A percentile compares a stretch with the other conserved stretches of the same genome.
Conservation (phyloP, 2,888 invertebrate species). For the Meliscaeva auricollis region DNA sequence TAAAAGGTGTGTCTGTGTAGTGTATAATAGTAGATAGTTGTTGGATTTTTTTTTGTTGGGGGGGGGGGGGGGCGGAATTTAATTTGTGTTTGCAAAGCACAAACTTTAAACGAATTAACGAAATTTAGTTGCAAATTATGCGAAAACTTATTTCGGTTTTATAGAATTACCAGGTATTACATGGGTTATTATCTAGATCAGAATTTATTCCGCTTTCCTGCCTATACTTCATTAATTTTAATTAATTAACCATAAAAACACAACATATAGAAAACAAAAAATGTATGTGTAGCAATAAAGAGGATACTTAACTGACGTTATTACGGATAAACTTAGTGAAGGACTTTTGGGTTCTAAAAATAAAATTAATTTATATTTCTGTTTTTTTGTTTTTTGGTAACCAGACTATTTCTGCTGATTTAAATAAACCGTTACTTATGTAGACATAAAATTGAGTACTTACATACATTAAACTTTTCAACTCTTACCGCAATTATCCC, state of each 20-base stretch:
- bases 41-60: background rate
- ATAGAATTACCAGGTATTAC: background rate
- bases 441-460: too few relatives aligned
- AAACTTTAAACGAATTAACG: background rate
- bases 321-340: too few relatives aligned
- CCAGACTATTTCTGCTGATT: too few relatives aligned
- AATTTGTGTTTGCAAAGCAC: slow-evolving; percentile 23
- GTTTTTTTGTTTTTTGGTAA: too few relatives aligned
- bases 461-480: too few relatives aligned
- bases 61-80: background rate
- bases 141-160: slow-evolving; percentile 7
- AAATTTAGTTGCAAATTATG: background rate
- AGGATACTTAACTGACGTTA: too few relatives aligned
- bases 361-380: too few relatives aligned
- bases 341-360: too few relatives aligned
- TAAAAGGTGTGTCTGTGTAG: background rate
- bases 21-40: background rate
- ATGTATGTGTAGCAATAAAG: too few relatives aligned
- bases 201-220: background rate
- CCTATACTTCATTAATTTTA: slow-evolving; percentile 19
- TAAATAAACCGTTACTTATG: too few relatives aligned
- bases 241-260: slow-evolving; percentile 18
- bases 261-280: background rate
- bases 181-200: background rate
- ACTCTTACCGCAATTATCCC: too few relatives aligned